phyloP scores from a whole-genome alignment of 1,140 invertebrate genomes.

The Psix sp. region DNA sequence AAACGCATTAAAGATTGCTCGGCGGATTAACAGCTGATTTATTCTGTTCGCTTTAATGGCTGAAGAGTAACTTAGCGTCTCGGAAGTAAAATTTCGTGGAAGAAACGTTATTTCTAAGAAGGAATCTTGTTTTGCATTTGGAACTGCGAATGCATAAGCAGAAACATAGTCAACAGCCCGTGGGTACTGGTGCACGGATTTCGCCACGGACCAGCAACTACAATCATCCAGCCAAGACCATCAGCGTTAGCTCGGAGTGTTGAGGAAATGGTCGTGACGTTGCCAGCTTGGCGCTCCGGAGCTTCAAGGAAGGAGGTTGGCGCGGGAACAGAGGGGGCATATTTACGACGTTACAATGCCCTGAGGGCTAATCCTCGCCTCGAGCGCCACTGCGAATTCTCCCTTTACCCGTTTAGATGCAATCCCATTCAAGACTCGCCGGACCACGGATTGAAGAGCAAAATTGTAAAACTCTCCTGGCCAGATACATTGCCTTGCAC shows the following conservation, averaged over 20 bases:
- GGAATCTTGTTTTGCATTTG: no score
- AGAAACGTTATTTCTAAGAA: no score
- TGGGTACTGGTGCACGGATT: no score
- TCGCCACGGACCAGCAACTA: no score
- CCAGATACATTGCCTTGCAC: constrained; percentile 57
- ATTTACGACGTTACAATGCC: constrained; percentile 78
- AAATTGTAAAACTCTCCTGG: constrained; percentile 57
- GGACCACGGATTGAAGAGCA: constrained; percentile 55
- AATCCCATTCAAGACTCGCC: constrained; percentile 58
- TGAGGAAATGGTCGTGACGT: constrained; percentile 66
- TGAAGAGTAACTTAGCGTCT: constrained; percentile 6
- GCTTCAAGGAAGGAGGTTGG: constrained; percentile 57
- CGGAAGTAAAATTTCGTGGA: no score
- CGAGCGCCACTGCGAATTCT: constrained; percentile 62
- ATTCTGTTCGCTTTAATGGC: constrained; percentile 14
- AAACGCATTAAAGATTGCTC: constrained; percentile 15
- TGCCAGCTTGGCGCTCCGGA: constrained; percentile 60
- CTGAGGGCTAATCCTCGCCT: constrained; percentile 75
- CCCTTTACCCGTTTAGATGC: constrained; percentile 64
- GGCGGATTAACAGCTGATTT: constrained; percentile 13
- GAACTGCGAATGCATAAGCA: no score
- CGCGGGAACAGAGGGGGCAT: constrained; percentile 64
- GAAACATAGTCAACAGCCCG: no score
- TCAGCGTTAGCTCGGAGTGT: no score
- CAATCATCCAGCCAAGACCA: no score